These are phyloP conservation scores for Thumatha senex DNA, from an alignment of 2,888 invertebrate species.

Conservation along the genomic window DNA sequence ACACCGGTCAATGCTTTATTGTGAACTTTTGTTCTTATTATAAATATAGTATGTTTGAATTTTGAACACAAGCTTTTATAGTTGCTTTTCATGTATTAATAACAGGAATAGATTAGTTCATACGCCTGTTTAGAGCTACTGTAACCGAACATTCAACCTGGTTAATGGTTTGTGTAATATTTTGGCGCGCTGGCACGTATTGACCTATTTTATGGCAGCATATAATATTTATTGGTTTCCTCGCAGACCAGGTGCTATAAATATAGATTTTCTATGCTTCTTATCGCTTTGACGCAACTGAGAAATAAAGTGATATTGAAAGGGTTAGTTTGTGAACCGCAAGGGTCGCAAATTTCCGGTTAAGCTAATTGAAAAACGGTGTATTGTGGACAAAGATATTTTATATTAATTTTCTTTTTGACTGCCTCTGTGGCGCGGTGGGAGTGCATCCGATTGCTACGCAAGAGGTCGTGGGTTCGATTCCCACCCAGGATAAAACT, in stretches of 20 bases:
- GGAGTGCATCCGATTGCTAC: too few species aligned
- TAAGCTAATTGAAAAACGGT: constrained; percentile 3
- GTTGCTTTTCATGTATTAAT: constrained; percentile 21
- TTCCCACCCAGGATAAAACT: too few species aligned
- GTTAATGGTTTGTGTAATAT: constrained; percentile 11
- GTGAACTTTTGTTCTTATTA: constrained; percentile 26
- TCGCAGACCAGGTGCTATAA: constrained; percentile 9
- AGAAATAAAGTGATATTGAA: not conserved
- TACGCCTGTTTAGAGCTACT: constrained; percentile 18
- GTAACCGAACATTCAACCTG: constrained; percentile 22
- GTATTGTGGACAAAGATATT: not conserved
- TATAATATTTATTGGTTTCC: constrained; percentile 12
- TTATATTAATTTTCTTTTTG: too few species aligned
- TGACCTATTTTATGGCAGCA: constrained; percentile 16
- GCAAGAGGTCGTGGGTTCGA: too few species aligned
- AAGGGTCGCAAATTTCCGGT: not conserved
- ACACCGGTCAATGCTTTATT: constrained; percentile 20
- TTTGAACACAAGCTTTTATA: constrained; percentile 20
- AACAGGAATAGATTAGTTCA: constrained; percentile 15
- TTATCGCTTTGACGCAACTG: constrained; percentile 15
- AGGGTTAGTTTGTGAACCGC: not conserved
- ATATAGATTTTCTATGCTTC: constrained; percentile 23
- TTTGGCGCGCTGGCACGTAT: constrained; percentile 14
- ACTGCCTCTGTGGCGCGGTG: too few species aligned
- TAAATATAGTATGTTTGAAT: not conserved